These are phyloP conservation scores for Hypotaenidia okinawae DNA, from an alignment of 2,797 vertebrate species.

Conservation along the genomic window DNA sequence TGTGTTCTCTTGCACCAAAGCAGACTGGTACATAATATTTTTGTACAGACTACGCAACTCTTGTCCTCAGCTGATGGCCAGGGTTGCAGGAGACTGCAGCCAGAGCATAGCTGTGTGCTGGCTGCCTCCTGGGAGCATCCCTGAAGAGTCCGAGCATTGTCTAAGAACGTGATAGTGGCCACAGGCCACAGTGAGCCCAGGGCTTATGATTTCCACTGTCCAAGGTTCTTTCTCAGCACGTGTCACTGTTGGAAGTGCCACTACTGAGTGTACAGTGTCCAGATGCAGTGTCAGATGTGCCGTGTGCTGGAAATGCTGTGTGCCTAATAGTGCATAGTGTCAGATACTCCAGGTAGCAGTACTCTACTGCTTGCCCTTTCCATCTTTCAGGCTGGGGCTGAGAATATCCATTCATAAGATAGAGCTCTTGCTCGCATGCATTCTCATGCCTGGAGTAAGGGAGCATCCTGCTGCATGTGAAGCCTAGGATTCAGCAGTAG, in stretches of 20 bases:
- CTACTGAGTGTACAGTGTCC: not conserved
- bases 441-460: not conserved
- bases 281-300: not conserved
- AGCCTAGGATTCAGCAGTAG: not conserved
- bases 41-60: not conserved
- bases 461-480: not conserved
- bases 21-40: not conserved
- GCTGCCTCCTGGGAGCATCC: not conserved
- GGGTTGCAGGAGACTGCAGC: not conserved
- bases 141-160: not conserved
- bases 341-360: not conserved
- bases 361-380: not conserved
- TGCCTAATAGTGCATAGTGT: not conserved
- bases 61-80: not conserved
- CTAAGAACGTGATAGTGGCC: not conserved
- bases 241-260: not conserved
- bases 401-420: not conserved
- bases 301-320: not conserved
- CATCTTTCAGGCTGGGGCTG: not conserved
- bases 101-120: not conserved
- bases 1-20: not conserved
- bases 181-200: not conserved
- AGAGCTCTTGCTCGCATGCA: not conserved
- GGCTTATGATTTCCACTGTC: not conserved
- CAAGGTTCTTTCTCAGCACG: not conserved